phyloP scores from a whole-genome alignment of 2,888 invertebrate genomes.

The Spicauda simplicius region DNA sequence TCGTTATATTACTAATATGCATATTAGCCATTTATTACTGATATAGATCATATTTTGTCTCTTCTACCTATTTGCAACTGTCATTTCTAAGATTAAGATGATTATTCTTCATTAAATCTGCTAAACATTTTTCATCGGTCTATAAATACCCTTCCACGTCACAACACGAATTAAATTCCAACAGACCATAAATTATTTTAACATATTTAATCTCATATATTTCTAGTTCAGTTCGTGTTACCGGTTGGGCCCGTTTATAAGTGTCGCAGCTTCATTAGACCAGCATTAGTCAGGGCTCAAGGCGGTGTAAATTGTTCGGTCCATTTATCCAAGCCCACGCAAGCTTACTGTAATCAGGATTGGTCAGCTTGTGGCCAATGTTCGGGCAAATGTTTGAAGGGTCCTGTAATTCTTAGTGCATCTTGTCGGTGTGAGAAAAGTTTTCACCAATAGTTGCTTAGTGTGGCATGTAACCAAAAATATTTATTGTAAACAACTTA shows the following conservation, averaged over 20 bases:
- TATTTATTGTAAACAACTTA: too few relatives aligned
- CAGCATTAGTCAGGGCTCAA: constrained; percentile 66
- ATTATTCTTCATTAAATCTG: too few relatives aligned
- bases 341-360: constrained; percentile 39
- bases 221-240: constrained; percentile 32
- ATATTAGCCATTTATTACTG: too few relatives aligned
- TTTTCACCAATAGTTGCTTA: too few relatives aligned
- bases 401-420: neutral
- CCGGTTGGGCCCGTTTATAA: constrained; percentile 31
- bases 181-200: constrained; percentile 22
- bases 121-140: too few relatives aligned
- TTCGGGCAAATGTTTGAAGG: constrained; percentile 21
- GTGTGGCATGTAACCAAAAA: too few relatives aligned
- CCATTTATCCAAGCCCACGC: constrained; percentile 73
- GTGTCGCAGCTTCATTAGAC: constrained; percentile 76
- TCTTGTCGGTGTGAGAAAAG: too few relatives aligned
- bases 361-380: constrained; percentile 26
- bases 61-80: too few relatives aligned
- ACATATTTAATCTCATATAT: constrained; percentile 28
- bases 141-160: constrained; percentile 8
- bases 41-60: too few relatives aligned
- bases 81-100: too few relatives aligned
- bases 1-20: too few relatives aligned
- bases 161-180: constrained; percentile 16
- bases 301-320: constrained; percentile 65